Conservation (phyloP, 2,113 vertebrate species). For the Hemichromis elongatus region DNA sequence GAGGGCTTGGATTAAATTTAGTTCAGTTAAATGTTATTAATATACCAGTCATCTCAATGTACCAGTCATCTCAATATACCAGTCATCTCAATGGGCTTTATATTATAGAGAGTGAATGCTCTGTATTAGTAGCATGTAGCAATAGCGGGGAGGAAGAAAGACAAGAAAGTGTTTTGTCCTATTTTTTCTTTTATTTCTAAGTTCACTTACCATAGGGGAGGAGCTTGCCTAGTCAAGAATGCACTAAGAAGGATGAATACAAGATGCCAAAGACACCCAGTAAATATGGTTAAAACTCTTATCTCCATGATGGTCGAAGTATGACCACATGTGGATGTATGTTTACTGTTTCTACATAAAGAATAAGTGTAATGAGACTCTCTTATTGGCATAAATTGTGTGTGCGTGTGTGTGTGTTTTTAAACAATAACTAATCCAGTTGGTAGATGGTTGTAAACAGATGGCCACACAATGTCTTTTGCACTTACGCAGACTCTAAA, state of each 20-base stretch:
- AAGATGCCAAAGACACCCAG: background rate
- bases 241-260: background rate
- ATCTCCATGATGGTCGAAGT: background rate
- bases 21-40: background rate
- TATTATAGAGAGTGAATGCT: background rate
- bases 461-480: background rate
- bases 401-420: background rate
- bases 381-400: background rate
- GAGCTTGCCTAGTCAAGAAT: background rate
- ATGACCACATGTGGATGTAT: rapidly evolving
- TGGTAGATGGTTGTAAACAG: background rate
- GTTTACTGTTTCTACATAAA: background rate
- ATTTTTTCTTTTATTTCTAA: too few relatives aligned
- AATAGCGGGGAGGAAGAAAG: background rate
- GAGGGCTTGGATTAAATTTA: background rate
- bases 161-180: too few relatives aligned
- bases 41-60: background rate
- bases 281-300: background rate
- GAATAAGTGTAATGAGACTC: background rate
- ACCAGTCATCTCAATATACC: too few relatives aligned
- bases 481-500: background rate
- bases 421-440: background rate
- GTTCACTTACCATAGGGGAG: background rate
- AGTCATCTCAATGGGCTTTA: background rate
- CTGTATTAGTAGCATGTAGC: background rate